phyloP scores from a whole-genome alignment of 2,113 vertebrate genomes.

The Pelusios castaneus region DNA sequence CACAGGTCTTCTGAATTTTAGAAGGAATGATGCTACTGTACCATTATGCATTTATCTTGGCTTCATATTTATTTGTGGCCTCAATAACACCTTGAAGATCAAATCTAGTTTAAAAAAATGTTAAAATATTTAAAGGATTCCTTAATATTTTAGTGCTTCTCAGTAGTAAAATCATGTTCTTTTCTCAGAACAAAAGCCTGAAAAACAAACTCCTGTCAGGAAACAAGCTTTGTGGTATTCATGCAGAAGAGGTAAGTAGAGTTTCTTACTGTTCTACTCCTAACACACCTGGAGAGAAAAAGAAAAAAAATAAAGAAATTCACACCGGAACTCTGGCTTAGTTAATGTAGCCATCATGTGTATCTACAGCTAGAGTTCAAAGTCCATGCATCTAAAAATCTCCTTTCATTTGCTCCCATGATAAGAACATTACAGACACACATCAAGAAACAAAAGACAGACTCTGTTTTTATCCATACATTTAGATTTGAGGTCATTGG shows the following conservation, averaged over 20 bases:
- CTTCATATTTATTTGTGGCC: background rate
- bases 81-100: background rate
- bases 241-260: conserved; percentile 92
- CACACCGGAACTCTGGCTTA: background rate
- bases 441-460: background rate
- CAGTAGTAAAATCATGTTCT: conserved; percentile 17
- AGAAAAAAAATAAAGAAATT: background rate
- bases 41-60: background rate
- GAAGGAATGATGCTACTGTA: background rate
- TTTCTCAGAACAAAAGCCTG: conserved; percentile 95
- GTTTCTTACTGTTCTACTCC: background rate
- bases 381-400: rapidly evolving
- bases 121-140: conserved; percentile 10
- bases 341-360: rapidly evolving
- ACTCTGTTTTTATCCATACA: background rate
- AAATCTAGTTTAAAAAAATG: background rate
- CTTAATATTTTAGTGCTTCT: conserved; percentile 40
- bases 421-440: background rate
- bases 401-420: background rate
- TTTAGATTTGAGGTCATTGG: background rate
- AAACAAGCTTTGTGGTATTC: conserved; percentile 94
- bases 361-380: background rate
- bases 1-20: background rate
- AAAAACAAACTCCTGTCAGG: conserved; percentile 97
- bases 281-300: background rate